Conservation (phyloP, 2,113 vertebrate species). For the Neodon shergylaensis region DNA sequence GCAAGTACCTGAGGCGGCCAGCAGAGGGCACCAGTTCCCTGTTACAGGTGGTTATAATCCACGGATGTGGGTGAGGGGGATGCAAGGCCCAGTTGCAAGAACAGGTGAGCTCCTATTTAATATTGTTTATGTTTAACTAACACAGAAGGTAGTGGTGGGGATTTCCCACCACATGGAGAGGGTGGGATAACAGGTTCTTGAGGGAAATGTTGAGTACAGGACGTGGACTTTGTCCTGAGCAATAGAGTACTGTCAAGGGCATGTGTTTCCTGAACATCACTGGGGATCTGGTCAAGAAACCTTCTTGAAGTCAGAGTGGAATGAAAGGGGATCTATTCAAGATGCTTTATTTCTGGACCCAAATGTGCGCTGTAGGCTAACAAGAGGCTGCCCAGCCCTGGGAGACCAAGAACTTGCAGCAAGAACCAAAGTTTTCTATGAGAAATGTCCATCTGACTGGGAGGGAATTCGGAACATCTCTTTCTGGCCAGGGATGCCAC, state of each 20-base stretch:
- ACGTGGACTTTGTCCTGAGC: not conserved
- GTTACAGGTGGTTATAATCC: not conserved
- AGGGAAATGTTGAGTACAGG: not conserved
- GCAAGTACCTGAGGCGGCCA: not conserved
- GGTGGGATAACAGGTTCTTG: not conserved
- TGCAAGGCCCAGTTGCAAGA: not conserved
- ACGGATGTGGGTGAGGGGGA: not conserved
- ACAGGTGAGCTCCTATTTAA: not conserved
- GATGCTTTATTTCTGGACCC: not conserved
- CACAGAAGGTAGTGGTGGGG: not conserved
- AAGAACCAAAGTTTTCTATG: not conserved
- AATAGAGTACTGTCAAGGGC: not conserved
- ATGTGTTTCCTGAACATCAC: slow-evolving; percentile 3
- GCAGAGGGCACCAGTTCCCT: not conserved
- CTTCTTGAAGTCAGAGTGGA: not conserved
- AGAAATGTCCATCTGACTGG: not conserved
- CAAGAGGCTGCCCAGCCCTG: not conserved
- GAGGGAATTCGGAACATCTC: not conserved
- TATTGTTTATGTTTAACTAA: not conserved
- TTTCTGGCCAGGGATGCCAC: too few species aligned
- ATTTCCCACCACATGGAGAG: not conserved
- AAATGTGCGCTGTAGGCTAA: slow-evolving; percentile 15
- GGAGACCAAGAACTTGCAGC: not conserved
- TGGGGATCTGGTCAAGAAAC: not conserved
- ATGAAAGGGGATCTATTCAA: slow-evolving; percentile 53